These are phyloP conservation scores for Drosophila kambysellisi DNA, from an alignment of 2,888 invertebrate genomes.

Conservation along the genomic window DNA sequence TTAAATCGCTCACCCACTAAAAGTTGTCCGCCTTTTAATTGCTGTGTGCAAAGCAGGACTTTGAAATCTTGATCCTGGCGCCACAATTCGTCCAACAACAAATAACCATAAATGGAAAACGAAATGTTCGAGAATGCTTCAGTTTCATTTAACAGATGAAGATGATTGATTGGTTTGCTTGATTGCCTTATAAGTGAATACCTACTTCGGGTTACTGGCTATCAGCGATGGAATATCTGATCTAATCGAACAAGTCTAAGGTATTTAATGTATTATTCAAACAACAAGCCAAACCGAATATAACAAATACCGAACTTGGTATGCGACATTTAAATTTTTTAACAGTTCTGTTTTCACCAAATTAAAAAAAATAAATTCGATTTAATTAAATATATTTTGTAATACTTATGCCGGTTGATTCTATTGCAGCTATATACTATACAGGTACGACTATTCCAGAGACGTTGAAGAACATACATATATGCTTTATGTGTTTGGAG, in stretches of 20 bases:
- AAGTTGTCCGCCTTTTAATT: not conserved
- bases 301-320: not conserved
- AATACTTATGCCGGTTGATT: not conserved
- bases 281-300: not conserved
- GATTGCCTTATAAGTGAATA: not conserved
- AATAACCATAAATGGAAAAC: slow-evolving; percentile 1
- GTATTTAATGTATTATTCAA: not conserved
- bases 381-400: not conserved
- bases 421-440: not conserved
- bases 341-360: not conserved
- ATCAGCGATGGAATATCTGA: not conserved
- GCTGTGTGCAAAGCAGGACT: too few species aligned
- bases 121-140: slow-evolving; percentile 2
- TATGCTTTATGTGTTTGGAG: not conserved
- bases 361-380: not conserved
- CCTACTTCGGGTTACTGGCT: not conserved
- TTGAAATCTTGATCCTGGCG: slow-evolving; percentile 7
- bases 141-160: slow-evolving; percentile 1
- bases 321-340: not conserved
- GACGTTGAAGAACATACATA: not conserved
- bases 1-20: slow-evolving; percentile 33
- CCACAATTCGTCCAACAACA: not conserved
- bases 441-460: not conserved
- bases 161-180: slow-evolving; percentile 8
- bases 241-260: not conserved